A percentile compares a stretch with the other conserved stretches of the same genome.
These are phyloP conservation scores for Neomonachus schauinslandi DNA, from an alignment of 2,113 vertebrate species.

Conservation along the genomic window DNA sequence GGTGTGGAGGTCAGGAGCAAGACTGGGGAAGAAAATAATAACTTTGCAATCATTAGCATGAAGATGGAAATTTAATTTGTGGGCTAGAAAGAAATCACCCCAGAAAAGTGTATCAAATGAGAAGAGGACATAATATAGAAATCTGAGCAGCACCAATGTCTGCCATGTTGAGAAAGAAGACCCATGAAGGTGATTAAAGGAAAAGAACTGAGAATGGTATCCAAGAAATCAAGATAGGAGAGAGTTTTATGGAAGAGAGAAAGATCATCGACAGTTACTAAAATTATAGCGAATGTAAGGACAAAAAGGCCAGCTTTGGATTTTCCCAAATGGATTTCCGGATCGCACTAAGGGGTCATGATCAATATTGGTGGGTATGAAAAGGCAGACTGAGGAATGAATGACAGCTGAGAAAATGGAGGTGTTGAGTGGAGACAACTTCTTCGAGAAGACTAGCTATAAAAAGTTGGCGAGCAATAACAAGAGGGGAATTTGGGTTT, in stretches of 20 bases:
- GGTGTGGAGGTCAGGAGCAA: neutral
- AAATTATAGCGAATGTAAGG: neutral
- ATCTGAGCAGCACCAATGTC: neutral
- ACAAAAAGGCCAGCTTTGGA: neutral
- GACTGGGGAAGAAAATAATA: neutral
- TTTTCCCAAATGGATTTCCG: neutral
- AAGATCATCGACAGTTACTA: neutral
- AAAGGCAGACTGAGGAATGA: neutral
- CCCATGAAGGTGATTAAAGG: neutral
- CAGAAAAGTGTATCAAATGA: neutral
- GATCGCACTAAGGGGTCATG: neutral
- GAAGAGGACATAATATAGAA: neutral
- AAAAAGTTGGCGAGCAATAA: neutral
- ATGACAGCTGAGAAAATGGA: neutral
- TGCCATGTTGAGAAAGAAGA: neutral
- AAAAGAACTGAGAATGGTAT: neutral
- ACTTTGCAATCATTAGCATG: neutral
- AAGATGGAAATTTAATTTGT: neutral
- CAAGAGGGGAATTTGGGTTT: neutral
- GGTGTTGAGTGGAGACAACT: neutral
- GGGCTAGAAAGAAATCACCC: neutral
- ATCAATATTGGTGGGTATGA: neutral
- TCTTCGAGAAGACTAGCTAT: neutral
- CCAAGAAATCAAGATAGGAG: neutral
- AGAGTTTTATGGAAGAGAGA: neutral